Conservation (phyloP, 2,113 vertebrate species). For the Sphyrna mokarran region DNA sequence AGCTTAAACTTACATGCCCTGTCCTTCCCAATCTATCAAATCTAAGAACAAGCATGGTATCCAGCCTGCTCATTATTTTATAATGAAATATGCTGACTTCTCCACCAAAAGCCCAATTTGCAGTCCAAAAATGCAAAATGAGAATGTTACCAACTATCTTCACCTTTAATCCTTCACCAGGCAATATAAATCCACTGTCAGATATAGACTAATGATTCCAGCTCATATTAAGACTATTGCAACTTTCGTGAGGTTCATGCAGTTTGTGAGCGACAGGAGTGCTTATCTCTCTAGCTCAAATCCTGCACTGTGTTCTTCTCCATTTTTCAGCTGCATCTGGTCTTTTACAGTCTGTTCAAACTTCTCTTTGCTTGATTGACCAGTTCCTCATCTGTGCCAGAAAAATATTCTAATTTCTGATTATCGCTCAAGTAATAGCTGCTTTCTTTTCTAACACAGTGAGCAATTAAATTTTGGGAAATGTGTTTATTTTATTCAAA, state of each 20-base stretch:
- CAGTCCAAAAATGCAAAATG: not conserved
- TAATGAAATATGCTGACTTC: not conserved
- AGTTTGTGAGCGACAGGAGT: not conserved
- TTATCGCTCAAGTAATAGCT: not conserved
- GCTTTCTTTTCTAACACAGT: not conserved
- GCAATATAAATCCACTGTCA: not conserved
- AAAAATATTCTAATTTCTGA: constrained; percentile 13
- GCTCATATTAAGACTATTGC: not conserved
- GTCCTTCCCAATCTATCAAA: not conserved
- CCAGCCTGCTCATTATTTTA: not conserved
- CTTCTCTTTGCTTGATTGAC: not conserved
- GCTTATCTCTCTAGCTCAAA: constrained; percentile 13
- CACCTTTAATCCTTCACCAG: not conserved
- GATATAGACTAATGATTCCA: not conserved
- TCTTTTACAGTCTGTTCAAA: not conserved
- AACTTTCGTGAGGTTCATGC: not conserved
- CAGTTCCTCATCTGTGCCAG: not conserved
- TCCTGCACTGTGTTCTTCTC: not conserved
- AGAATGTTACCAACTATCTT: not conserved
- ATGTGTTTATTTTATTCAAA: not conserved
- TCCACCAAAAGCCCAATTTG: not conserved
- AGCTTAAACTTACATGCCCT: too few relatives aligned
- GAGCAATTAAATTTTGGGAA: not conserved
- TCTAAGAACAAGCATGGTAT: not conserved
- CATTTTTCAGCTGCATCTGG: not conserved